Evolutionary conservation across 2,888 invertebrate species (phyloP).

Genomic region (Stenchaetothrips biformis): DNA sequence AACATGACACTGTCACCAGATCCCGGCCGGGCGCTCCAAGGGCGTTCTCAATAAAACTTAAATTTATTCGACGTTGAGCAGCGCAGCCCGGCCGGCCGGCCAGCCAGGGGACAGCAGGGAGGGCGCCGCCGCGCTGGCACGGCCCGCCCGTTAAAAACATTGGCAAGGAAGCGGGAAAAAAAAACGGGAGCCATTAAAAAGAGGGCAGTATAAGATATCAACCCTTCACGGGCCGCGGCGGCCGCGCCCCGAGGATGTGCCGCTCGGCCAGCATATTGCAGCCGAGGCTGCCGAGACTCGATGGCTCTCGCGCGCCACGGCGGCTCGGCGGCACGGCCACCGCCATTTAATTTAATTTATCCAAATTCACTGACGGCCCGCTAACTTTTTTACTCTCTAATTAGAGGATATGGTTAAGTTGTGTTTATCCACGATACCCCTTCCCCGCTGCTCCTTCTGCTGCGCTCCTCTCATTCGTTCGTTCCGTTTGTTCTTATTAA

Average conservation of each 20-base stretch:
- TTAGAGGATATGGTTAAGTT: conserved; percentile 22
- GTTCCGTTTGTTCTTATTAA: conserved; percentile 23
- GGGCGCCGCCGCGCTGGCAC: no score
- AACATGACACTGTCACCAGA: no score
- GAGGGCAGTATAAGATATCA: not conserved
- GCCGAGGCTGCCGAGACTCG: no score
- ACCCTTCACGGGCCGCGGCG: no score
- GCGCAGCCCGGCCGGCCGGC: no score
- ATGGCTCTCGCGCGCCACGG: no score
- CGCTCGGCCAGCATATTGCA: no score
- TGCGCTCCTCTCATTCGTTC: not conserved
- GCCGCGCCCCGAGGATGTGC: no score
- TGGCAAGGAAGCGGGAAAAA: no score
- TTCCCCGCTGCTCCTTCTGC: not conserved
- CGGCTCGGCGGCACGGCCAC: no score
- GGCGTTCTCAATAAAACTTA: not conserved
- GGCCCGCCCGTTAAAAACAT: not conserved
- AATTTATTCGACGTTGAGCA: not conserved
- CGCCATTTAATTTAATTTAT: conserved; percentile 8
- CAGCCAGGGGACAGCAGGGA: not conserved
- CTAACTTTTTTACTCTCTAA: conserved; percentile 19
- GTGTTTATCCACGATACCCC: conserved; percentile 5
- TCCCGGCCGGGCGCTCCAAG: no score
- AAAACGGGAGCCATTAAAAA: not conserved
- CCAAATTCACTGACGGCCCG: not conserved